A percentile compares a stretch with the other conserved stretches of the same genome.
These are phyloP conservation scores for Himantopus leucocephalus DNA, from an alignment of 2,113 vertebrate species.

Conservation along the genomic window DNA sequence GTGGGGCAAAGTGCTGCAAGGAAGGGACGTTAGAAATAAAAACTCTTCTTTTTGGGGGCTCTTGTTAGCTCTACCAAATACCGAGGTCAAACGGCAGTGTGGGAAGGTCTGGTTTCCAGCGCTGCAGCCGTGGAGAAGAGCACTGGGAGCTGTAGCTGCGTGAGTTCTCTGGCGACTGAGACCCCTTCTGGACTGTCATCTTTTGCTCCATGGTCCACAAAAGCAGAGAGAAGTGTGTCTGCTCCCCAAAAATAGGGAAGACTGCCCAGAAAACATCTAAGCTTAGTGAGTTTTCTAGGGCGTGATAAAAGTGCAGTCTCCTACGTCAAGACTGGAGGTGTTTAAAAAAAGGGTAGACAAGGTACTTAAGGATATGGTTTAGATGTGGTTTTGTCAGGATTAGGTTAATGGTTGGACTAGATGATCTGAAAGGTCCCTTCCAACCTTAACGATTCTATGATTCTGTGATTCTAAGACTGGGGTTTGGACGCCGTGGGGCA, in stretches of 20 bases:
- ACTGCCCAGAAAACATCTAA: neutral
- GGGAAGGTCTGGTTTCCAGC: neutral
- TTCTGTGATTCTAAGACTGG: too few species aligned
- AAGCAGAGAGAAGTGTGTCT: neutral
- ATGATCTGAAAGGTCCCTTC: too few species aligned
- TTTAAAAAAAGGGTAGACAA: too few species aligned
- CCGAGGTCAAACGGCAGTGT: fast-evolving
- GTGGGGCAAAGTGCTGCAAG: neutral
- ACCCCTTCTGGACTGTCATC: neutral
- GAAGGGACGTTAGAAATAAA: neutral
- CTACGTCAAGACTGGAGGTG: fast-evolving
- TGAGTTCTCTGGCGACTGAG: neutral
- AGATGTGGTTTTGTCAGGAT: too few species aligned
- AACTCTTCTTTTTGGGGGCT: neutral
- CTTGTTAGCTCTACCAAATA: neutral
- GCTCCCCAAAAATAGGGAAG: neutral
- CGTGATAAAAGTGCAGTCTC: neutral
- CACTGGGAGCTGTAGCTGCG: neutral
- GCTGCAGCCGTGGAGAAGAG: neutral
- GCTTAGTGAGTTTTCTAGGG: neutral
- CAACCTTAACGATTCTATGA: too few species aligned
- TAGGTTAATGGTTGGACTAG: too few species aligned
- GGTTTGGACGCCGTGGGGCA: neutral
- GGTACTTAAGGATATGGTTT: too few species aligned
- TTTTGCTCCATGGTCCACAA: neutral